These are phyloP conservation scores for Hydropsyche tenuis DNA, from an alignment of 1,140 invertebrate genomes.

Conservation along the genomic window DNA sequence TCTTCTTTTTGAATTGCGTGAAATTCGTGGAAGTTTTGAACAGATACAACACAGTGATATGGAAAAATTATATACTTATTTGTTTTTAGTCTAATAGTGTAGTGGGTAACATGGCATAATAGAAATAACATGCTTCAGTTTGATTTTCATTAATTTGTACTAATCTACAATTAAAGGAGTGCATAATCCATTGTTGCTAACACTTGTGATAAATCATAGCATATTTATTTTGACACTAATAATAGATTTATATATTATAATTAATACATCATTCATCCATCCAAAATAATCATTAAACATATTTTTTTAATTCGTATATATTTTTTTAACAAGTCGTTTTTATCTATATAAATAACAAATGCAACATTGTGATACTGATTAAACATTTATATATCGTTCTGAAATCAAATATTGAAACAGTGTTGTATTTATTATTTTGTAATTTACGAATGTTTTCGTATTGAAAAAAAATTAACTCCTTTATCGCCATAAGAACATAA, in stretches of 20 bases:
- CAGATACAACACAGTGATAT: neutral
- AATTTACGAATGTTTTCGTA: too few relatives aligned
- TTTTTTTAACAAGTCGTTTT: too few relatives aligned
- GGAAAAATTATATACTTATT: neutral
- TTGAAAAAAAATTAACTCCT: too few relatives aligned
- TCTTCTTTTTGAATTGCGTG: neutral
- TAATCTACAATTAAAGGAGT: conserved; percentile 1
- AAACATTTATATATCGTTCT: too few relatives aligned
- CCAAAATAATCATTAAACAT: conserved; percentile 5
- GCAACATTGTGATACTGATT: too few relatives aligned
- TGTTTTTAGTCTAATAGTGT: conserved; percentile 5
- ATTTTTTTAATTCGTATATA: too few relatives aligned
- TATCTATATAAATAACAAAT: too few relatives aligned
- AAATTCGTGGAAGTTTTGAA: neutral
- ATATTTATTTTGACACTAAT: conserved; percentile 15
- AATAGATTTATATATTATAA: neutral
- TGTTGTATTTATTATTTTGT: too few relatives aligned
- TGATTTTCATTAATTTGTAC: conserved; percentile 16
- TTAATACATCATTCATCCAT: conserved; percentile 35
- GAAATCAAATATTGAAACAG: too few relatives aligned
- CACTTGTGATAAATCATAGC: neutral
- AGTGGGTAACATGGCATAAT: conserved; percentile 31
- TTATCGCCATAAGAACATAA: too few relatives aligned
- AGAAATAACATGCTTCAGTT: conserved; percentile 26
- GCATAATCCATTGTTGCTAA: conserved; percentile 15